A percentile compares a stretch with the other conserved stretches of the same genome.
These are phyloP conservation scores for Acridotheres tristis DNA, from an alignment of 2,797 vertebrate species.

Conservation along the genomic window DNA sequence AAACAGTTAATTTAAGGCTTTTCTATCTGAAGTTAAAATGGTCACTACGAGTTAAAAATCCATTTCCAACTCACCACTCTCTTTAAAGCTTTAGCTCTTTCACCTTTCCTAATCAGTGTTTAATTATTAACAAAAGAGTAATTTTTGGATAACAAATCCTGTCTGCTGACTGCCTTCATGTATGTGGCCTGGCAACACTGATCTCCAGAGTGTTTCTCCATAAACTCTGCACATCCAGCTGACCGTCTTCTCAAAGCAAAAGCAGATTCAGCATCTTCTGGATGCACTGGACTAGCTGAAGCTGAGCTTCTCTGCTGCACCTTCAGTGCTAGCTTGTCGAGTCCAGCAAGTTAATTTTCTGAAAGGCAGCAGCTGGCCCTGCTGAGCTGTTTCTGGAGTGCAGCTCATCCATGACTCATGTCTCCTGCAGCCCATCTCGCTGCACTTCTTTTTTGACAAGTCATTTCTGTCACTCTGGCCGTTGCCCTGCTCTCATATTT, in stretches of 20 bases:
- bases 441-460: conserved; percentile 24
- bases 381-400: conserved; percentile 72
- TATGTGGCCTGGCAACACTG: background rate
- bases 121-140: background rate
- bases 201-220: background rate
- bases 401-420: conserved; percentile 62
- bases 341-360: background rate
- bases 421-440: conserved; percentile 32
- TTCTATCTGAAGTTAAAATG: background rate
- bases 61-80: background rate
- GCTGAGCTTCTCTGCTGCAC: background rate
- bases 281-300: background rate
- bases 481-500: conserved; percentile 71
- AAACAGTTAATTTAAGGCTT: background rate
- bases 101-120: background rate
- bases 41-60: background rate
- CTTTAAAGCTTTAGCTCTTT: background rate
- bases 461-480: conserved; percentile 57
- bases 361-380: conserved; percentile 36
- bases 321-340: rapidly evolving
- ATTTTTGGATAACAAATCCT: background rate
- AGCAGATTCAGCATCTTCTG: background rate
- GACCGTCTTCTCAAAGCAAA: background rate
- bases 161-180: background rate
- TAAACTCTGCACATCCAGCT: background rate